A percentile compares a stretch with the other conserved stretches of the same genome.
phyloP scores from a whole-genome alignment of 2,888 invertebrate genomes.

The Archips crataeganus region DNA sequence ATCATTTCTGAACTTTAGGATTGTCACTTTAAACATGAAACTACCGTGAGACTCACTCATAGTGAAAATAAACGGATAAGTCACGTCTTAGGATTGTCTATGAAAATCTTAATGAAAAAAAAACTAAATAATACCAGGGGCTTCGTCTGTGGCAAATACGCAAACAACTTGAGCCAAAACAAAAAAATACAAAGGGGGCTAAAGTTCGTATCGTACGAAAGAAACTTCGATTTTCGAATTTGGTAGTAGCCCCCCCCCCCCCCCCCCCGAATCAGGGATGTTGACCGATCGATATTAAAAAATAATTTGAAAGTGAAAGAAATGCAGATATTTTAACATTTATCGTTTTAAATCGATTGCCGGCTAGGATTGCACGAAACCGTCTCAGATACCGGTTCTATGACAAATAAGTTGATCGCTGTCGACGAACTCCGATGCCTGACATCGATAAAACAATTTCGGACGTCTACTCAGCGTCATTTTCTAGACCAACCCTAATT shows the following conservation, averaged over 20 bases:
- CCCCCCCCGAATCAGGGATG: not conserved
- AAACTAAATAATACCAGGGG: not conserved
- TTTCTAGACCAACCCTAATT: not conserved
- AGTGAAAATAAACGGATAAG: too few relatives aligned
- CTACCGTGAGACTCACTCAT: too few relatives aligned
- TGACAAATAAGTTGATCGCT: constrained; percentile 71
- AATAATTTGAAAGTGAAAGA: constrained; percentile 26
- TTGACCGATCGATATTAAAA: constrained; percentile 8
- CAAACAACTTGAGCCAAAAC: too few relatives aligned
- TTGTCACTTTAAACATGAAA: too few relatives aligned
- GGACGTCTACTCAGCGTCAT: constrained; percentile 26
- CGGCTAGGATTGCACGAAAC: constrained; percentile 55
- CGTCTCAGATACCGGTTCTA: constrained; percentile 65
- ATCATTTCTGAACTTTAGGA: not conserved
- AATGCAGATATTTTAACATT: constrained; percentile 35
- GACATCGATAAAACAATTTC: constrained; percentile 59
- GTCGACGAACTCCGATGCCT: constrained; percentile 68
- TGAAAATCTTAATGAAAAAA: not conserved
- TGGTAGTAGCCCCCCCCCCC: too few relatives aligned
- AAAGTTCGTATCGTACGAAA: too few relatives aligned
- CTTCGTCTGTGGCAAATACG: not conserved
- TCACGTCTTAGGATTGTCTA: not conserved
- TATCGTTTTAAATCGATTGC: constrained; percentile 55
- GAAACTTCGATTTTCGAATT: too few relatives aligned
- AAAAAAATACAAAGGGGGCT: too few relatives aligned